These are phyloP conservation scores for Bombycilla garrulus DNA, from an alignment of 2,113 vertebrate species.

Conservation along the genomic window DNA sequence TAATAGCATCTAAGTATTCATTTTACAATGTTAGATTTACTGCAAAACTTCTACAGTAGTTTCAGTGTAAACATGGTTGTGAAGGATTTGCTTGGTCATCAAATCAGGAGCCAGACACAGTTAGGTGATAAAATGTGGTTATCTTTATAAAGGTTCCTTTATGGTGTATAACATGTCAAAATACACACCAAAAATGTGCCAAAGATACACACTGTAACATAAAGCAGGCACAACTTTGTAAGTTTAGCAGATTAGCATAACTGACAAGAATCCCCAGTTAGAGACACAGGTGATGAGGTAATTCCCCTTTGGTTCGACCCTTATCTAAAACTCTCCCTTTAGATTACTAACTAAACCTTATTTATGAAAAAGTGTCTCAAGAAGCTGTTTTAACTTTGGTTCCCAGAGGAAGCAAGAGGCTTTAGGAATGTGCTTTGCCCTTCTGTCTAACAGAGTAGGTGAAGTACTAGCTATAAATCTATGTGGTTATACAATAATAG, in stretches of 20 bases:
- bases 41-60: not conserved
- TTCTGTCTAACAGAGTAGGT: not conserved
- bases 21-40: not conserved
- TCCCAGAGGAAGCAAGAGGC: not conserved
- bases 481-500: not conserved
- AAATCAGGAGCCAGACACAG: not conserved
- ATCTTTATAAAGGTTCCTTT: not conserved
- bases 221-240: not conserved
- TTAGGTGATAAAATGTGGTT: not conserved
- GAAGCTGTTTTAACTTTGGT: not conserved
- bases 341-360: not conserved
- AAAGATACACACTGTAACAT: accelerated
- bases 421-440: not conserved
- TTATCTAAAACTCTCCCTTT: not conserved
- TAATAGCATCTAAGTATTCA: not conserved
- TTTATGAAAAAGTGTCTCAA: not conserved
- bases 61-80: not conserved
- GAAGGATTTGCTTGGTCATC: not conserved
- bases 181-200: accelerated
- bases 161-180: accelerated
- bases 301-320: not conserved
- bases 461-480: not conserved
- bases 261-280: not conserved
- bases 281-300: not conserved
- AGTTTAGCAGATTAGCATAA: not conserved